A percentile compares a stretch with the other conserved stretches of the same genome.
Evolutionary conservation across 1,140 invertebrate genomes (phyloP).

Genomic region (Atta texana): DNA sequence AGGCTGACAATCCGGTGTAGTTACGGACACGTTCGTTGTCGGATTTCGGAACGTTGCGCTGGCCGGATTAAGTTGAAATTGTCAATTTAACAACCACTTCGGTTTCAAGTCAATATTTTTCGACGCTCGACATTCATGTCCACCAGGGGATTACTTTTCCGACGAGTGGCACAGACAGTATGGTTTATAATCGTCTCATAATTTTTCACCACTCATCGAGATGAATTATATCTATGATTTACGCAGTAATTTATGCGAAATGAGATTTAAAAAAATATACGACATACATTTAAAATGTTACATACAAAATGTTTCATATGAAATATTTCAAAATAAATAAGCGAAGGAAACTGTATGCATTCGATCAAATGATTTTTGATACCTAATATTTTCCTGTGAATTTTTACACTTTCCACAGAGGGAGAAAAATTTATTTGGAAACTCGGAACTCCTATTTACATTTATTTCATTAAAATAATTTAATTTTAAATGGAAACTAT

Average conservation of each 20-base stretch:
- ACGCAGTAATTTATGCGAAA: not conserved
- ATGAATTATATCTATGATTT: not conserved
- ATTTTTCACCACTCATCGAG: not conserved
- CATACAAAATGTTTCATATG: not conserved
- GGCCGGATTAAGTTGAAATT: conserved; percentile 54
- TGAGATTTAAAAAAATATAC: not conserved
- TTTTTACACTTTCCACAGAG: no score
- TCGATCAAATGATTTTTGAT: no score
- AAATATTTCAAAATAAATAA: not conserved
- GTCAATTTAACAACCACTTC: conserved; percentile 52
- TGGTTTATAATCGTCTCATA: not conserved
- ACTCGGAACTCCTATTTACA: no score
- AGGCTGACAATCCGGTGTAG: conserved; percentile 25
- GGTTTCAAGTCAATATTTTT: conserved; percentile 53
- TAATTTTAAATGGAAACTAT: no score
- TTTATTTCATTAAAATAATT: no score
- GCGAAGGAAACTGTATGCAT: no score
- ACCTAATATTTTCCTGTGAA: no score
- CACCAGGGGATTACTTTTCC: not conserved
- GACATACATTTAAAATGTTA: not conserved
- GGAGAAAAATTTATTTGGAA: no score
- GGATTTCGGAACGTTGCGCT: conserved; percentile 40
- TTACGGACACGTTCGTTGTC: conserved; percentile 32
- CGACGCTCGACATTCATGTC: not conserved
- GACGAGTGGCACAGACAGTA: not conserved